Base-by-base conservation (phyloP, 2,888 invertebrate genomes). In the Anorthoa munda region DNA sequence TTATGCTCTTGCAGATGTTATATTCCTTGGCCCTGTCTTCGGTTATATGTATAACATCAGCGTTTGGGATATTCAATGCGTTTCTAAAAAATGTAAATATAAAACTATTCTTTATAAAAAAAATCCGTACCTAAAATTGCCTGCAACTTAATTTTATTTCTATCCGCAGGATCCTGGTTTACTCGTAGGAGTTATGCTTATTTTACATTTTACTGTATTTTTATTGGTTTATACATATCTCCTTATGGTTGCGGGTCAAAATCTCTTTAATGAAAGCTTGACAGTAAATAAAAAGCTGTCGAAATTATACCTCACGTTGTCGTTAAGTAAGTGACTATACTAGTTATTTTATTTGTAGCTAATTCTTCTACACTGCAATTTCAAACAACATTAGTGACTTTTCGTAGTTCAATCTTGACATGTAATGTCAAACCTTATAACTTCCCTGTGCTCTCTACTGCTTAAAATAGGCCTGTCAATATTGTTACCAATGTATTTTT, bases 171-270 rank as follows among this genome's bases (percentile, higher is more conserved):
- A 70, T 21, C 31, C 15, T 5, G 9, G 50, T 18, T 39, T 23
- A 3, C 21, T 68, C 1, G 0, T 18, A 18, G 50, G 1, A 4
- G 48, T 65, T 3, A 2, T 63, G 4, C 2, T 61, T 0, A 51
- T 46, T 17, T n/a, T 55, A 51, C 11, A 70, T 53, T 45, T 66
- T n/a, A 26, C 46, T 51, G 15, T 66, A 13, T 55, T 59, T 64
- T 59, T 75, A 12, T 2, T 69, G 4, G 46, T 72, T 17, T 60
- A 56, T n/a, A 63, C 74, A 13, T 66, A 23, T 31, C 53, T 72
- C 7, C 23, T 69, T 12, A 51, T 81, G 13, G 11, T 21, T 26
- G 55, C 82, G 5, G 77, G 79, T 11, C 82, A 84, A 55, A 79
- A 66, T 21, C 46, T 84, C 1, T 2, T 53, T 0, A 81, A 75